Percentiles rank a stretch among this genome's conserved stretches.
These are phyloP conservation scores for Ardeotis arabs DNA, from an alignment of 2,113 vertebrate genomes.

Conservation along the genomic window DNA sequence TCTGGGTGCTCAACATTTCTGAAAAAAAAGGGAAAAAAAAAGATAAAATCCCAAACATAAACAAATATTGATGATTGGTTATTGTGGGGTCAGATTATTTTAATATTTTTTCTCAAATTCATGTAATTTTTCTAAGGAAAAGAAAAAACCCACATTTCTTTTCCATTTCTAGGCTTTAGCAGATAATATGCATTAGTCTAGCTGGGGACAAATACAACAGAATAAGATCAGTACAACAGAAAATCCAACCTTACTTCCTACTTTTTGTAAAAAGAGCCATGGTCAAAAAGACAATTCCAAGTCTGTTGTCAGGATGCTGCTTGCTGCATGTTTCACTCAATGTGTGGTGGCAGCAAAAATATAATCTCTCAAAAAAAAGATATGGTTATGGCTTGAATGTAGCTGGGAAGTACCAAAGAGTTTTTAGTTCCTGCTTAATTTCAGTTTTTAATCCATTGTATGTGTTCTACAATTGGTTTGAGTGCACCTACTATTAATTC, in stretches of 20 bases:
- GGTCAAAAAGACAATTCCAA: neutral
- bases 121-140: neutral
- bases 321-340: neutral
- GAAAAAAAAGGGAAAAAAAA: too few species aligned
- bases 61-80: neutral
- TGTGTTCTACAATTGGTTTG: neutral
- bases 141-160: neutral
- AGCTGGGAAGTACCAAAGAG: neutral
- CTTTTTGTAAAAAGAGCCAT: neutral
- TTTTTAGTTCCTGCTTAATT: neutral
- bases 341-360: neutral
- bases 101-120: constrained; percentile 18
- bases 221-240: neutral
- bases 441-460: neutral
- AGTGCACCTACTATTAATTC: neutral
- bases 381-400: neutral
- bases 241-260: neutral
- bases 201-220: neutral
- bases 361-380: neutral
- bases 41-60: neutral
- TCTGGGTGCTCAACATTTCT: neutral
- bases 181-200: neutral
- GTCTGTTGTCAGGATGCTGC: neutral
- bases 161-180: neutral
- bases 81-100: constrained; percentile 6